Evolutionary conservation across 2,113 vertebrate species (phyloP).

Genomic region (Erythrocercus mccallii): DNA sequence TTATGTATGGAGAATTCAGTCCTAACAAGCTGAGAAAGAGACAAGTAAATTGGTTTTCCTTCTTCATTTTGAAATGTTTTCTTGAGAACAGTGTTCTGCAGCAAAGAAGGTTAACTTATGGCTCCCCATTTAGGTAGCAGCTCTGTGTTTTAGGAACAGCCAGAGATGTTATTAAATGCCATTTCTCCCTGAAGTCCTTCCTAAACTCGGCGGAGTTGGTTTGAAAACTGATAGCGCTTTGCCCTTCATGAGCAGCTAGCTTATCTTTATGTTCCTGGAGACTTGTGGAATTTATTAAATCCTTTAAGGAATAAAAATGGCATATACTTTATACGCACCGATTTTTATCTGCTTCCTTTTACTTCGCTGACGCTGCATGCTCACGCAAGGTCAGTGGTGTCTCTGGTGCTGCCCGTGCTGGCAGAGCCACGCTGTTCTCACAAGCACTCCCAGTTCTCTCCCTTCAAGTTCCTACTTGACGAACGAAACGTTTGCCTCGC

Average conservation of each 20-base stretch:
- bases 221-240: background rate
- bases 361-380: background rate
- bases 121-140: background rate
- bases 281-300: slow-evolving; percentile 36
- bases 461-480: slow-evolving; percentile 55
- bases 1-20: slow-evolving; percentile 23
- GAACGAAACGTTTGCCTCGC: slow-evolving; percentile 31
- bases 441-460: background rate
- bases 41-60: slow-evolving; percentile 35
- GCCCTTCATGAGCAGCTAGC: background rate
- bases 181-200: background rate
- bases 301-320: slow-evolving; percentile 15
- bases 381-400: background rate
- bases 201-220: background rate
- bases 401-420: background rate
- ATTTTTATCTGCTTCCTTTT: slow-evolving; percentile 6
- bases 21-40: slow-evolving; percentile 5
- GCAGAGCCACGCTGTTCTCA: background rate
- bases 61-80: slow-evolving; percentile 32
- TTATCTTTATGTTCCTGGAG: slow-evolving; percentile 28
- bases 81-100: slow-evolving; percentile 1
- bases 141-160: slow-evolving; percentile 1
- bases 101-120: slow-evolving; percentile 21
- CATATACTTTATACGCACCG: background rate
- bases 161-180: background rate